Base-by-base conservation (phyloP, 1,140 invertebrate species). In the Drosophila ficusphila region DNA sequence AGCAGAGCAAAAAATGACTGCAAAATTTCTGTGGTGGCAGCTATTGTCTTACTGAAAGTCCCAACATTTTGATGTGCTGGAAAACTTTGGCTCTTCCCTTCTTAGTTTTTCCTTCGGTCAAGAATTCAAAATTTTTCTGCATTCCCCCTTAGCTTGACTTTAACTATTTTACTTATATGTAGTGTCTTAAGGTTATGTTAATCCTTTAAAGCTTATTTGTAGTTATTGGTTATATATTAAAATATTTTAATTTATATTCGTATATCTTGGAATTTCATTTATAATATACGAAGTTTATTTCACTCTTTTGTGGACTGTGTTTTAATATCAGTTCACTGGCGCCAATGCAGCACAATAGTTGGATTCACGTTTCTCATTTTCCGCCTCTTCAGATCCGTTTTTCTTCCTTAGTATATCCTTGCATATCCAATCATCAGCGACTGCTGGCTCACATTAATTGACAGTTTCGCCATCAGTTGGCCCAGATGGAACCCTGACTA, bases 361-460 rank as follows among this genome's bases (percentile, higher is more conserved):
- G 19, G 42, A 21, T 41, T 38, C 11, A 25, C 39, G 19, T 53
- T 19, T 21, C 14, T 5, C 14, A 34, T 42, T 52, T 51, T 21
- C n/a, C 23, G 12, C 42, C 31, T 39, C 9, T 21, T 42, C 29
- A 19, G n/a, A 18, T 9, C 14, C 14, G 9, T 16, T 8, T n/a
- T n/a, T n/a, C n/a, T n/a, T n/a, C 14, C 14, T 25, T 8, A 8
- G 21, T 21, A 12, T 1, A 8, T 8, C 31, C 31, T 4, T 23
- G 25, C 53, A 44, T 46, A 21, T 41, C 52, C 46, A 52, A 60
- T 60, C 42, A 71, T 61, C 48, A 64, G 34, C 8, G 44, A 65
- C 71, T 74, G 69, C 34, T 57, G 46, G 58, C 33, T 44, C 31
- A 48, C 53, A 64, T 65, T 83, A 78, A 78, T 67, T 83, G 79